Percentiles rank a stretch among this genome's conserved stretches.
phyloP scores from a whole-genome alignment of 1,140 invertebrate genomes.

The Elysia chlorotica region DNA sequence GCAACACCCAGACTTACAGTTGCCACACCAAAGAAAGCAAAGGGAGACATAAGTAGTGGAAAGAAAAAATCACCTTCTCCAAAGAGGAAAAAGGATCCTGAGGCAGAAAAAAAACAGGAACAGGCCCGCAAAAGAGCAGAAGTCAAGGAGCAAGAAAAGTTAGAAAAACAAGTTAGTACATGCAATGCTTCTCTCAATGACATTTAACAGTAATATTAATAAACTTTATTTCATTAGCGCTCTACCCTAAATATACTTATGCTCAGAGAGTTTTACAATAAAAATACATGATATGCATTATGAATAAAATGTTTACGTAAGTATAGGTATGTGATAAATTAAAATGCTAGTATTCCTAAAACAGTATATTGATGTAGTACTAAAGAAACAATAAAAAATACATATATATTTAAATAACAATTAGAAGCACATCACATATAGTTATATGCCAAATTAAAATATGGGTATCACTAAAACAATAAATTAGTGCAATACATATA shows the following conservation, averaged over 20 bases:
- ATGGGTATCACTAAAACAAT: not conserved
- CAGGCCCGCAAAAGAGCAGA: conserved; percentile 30
- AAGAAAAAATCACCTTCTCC: conserved; percentile 5
- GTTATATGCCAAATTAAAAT: not conserved
- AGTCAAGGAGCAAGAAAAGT: conserved; percentile 28
- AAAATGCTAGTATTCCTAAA: too few relatives aligned
- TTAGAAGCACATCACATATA: not conserved
- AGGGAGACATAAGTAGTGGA: conserved; percentile 26
- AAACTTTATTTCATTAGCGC: not conserved
- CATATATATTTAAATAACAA: not conserved
- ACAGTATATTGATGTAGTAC: too few relatives aligned
- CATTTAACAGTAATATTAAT: not conserved
- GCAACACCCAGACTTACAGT: too few relatives aligned
- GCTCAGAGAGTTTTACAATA: not conserved
- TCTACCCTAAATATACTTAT: not conserved
- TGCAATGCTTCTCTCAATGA: not conserved
- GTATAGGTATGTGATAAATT: not conserved
- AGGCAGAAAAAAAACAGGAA: conserved; percentile 26
- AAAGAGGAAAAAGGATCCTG: conserved; percentile 25
- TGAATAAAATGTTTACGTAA: not conserved
- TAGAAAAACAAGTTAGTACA: conserved; percentile 36
- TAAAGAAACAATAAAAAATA: too few relatives aligned
- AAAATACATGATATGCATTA: not conserved
- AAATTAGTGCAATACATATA: too few relatives aligned
- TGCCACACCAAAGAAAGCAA: conserved; percentile 16